Conservation (phyloP, 2,888 invertebrate species). For the Capitulum mitella region DNA sequence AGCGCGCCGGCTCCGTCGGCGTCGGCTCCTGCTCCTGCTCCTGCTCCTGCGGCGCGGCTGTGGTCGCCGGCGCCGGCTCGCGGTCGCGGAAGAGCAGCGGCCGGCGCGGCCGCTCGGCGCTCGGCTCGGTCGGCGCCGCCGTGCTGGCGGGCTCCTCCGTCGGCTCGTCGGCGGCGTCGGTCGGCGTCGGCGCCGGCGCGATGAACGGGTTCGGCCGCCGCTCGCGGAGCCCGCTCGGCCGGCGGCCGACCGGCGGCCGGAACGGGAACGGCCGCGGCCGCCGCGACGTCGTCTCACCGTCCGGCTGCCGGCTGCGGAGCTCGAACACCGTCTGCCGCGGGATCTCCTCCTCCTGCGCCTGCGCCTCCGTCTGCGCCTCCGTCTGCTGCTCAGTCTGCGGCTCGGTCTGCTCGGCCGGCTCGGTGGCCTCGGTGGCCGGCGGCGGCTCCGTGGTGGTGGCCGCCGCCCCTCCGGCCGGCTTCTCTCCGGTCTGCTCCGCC, state of each 20-base stretch:
- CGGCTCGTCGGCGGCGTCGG: neutral
- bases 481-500: neutral
- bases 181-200: neutral
- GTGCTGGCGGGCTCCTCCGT: neutral
- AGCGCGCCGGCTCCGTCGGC: neutral
- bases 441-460: neutral
- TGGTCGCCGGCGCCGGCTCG: neutral
- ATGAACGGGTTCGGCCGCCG: slow-evolving; percentile 1
- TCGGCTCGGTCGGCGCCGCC: neutral
- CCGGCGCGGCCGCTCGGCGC: neutral
- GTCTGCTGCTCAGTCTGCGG: neutral
- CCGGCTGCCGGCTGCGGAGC: neutral
- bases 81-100: no score
- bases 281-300: neutral
- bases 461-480: neutral
- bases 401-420: no score
- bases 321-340: neutral
- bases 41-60: neutral
- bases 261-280: neutral
- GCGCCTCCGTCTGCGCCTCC: neutral
- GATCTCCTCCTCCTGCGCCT: neutral
- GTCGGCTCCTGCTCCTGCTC: neutral
- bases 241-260: neutral
- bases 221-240: neutral
- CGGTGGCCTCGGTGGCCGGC: neutral